Evolutionary conservation across 2,888 invertebrate genomes (phyloP).

Genomic region (Xestia c-nigrum): DNA sequence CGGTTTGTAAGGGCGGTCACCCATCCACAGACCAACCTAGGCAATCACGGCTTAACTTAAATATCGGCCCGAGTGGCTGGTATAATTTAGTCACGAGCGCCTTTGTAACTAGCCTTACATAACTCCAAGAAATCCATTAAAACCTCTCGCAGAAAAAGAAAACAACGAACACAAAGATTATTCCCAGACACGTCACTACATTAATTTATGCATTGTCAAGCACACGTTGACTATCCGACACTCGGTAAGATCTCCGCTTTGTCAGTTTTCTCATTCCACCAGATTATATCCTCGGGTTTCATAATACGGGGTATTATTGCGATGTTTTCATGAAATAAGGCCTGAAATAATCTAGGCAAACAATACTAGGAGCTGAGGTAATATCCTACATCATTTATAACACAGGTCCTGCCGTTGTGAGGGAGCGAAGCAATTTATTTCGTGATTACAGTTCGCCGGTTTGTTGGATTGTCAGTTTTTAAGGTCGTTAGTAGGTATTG

Average conservation of each 20-base stretch:
- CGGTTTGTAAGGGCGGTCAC: too few relatives aligned
- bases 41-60: too few relatives aligned
- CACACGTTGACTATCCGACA: conserved; percentile 49
- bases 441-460: conserved; percentile 47
- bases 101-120: too few relatives aligned
- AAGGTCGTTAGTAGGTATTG: conserved; percentile 20
- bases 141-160: conserved; percentile 26
- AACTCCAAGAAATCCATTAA: not conserved
- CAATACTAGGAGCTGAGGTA: conserved; percentile 61
- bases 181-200: conserved; percentile 37
- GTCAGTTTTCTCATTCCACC: conserved; percentile 64
- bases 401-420: conserved; percentile 53
- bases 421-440: conserved; percentile 54
- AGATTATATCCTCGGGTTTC: conserved; percentile 60
- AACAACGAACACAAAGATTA: conserved; percentile 33
- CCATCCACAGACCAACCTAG: too few relatives aligned
- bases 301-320: conserved; percentile 64
- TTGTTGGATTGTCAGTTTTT: conserved; percentile 55
- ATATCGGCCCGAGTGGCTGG: too few relatives aligned
- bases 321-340: conserved; percentile 62
- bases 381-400: conserved; percentile 74
- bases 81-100: too few relatives aligned
- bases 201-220: conserved; percentile 60
- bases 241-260: conserved; percentile 46
- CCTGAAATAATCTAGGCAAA: conserved; percentile 65